Evolutionary conservation across 1,140 invertebrate genomes (phyloP).

Genomic region (Cherax destructor): DNA sequence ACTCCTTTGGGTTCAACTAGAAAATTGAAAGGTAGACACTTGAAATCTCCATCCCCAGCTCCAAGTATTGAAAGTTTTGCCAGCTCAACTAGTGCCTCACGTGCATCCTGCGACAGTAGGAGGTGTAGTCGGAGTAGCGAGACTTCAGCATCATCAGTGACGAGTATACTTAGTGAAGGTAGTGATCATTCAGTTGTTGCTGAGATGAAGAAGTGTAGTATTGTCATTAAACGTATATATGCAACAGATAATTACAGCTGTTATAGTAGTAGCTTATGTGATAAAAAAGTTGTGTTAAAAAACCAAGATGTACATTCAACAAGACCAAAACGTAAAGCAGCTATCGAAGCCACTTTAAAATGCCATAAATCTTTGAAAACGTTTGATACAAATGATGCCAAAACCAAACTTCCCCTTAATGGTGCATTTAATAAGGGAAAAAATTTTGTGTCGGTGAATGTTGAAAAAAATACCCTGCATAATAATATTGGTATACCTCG

Average conservation of each 20-base stretch:
- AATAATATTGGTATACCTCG: constrained; percentile 32
- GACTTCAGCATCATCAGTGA: constrained; percentile 4
- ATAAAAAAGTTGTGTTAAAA: constrained; percentile 22
- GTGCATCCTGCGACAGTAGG: constrained; percentile 24
- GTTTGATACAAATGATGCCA: constrained; percentile 31
- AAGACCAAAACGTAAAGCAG: constrained; percentile 56
- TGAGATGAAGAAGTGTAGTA: constrained; percentile 62
- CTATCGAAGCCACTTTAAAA: constrained; percentile 52
- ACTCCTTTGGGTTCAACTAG: constrained; percentile 2
- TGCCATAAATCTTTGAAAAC: constrained; percentile 49
- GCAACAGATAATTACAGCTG: constrained; percentile 55
- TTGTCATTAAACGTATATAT: constrained; percentile 62
- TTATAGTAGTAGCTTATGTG: constrained; percentile 57
- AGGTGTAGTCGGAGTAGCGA: constrained; percentile 36
- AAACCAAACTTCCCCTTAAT: constrained; percentile 37
- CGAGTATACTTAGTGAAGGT: constrained; percentile 1
- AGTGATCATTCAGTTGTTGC: constrained; percentile 21
- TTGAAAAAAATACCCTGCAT: not conserved
- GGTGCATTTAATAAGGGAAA: constrained; percentile 32
- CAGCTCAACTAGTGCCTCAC: constrained; percentile 40
- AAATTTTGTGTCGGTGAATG: constrained; percentile 38
- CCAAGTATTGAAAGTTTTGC: constrained; percentile 40
- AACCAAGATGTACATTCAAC: constrained; percentile 4
- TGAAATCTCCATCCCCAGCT: constrained; percentile 26
- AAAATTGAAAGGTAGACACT: constrained; percentile 19